Conservation (phyloP, 2,113 vertebrate genomes). For the Sinocyclocheilus grahami region DNA sequence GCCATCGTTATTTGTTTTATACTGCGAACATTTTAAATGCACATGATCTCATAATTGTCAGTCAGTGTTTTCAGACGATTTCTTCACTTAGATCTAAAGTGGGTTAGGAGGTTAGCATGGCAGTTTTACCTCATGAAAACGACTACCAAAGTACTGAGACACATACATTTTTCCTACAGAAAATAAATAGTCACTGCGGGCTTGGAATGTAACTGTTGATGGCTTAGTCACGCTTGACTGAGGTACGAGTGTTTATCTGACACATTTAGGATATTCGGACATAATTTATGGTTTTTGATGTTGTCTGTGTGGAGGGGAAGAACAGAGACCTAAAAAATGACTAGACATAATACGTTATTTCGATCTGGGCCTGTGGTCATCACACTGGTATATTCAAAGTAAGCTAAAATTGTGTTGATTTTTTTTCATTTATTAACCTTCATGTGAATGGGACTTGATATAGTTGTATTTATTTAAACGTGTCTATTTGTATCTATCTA, state of each 20-base stretch:
- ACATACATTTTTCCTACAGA: constrained; percentile 1
- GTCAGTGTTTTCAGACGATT: constrained; percentile 4
- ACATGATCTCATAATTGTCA: neutral
- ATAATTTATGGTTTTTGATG: constrained; percentile 33
- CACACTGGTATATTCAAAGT: neutral
- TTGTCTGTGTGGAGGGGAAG: neutral
- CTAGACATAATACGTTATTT: constrained; percentile 78
- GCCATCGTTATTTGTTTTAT: neutral
- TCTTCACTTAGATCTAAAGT: neutral
- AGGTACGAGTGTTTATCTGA: constrained; percentile 45
- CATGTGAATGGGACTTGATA: constrained; percentile 29
- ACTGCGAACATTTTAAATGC: neutral
- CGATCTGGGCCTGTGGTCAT: neutral
- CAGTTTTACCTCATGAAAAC: constrained; percentile 23
- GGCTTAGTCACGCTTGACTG: constrained; percentile 44
- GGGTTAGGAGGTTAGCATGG: neutral
- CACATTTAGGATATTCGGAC: constrained; percentile 33
- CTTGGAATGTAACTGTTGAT: constrained; percentile 35
- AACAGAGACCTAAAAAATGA: constrained; percentile 74
- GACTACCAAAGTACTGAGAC: neutral
- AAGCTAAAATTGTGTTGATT: neutral
- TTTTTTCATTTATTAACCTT: constrained; percentile 87
- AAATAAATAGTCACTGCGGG: constrained; percentile 30
- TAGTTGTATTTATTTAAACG: neutral
- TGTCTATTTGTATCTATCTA: neutral